Evolutionary conservation across 2,797 vertebrate species (phyloP).

Genomic region (Leptoclinus maculatus): DNA sequence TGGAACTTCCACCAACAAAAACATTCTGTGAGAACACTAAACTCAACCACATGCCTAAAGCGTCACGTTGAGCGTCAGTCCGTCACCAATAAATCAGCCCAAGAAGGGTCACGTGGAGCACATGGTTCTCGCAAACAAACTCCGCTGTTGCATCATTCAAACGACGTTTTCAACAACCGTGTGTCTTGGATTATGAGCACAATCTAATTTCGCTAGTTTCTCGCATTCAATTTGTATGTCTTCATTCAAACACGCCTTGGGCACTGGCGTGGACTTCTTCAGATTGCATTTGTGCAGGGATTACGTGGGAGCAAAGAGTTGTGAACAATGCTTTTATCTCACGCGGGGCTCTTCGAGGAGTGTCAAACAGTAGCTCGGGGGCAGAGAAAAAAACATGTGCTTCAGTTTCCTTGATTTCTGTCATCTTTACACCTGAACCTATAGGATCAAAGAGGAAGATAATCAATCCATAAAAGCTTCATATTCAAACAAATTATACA

Average conservation of each 20-base stretch:
- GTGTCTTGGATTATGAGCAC: background rate
- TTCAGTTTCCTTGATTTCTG: background rate
- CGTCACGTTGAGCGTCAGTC: background rate
- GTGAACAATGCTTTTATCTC: constrained; percentile 3
- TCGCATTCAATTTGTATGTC: background rate
- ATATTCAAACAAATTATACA: background rate
- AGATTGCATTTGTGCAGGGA: background rate
- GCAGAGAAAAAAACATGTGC: background rate
- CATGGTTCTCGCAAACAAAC: background rate
- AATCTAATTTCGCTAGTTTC: background rate
- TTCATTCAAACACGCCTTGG: background rate
- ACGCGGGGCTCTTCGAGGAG: background rate
- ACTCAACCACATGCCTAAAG: background rate
- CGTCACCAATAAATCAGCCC: too few relatives aligned
- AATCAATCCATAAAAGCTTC: background rate
- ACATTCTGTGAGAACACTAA: background rate
- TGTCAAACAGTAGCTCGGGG: background rate
- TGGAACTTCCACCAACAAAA: background rate
- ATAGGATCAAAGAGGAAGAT: background rate
- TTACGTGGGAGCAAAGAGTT: background rate
- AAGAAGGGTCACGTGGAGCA: too few relatives aligned
- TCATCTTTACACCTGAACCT: background rate
- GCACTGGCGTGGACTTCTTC: background rate
- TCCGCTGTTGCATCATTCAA: background rate
- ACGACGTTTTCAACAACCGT: background rate